Evolutionary conservation across 2,113 vertebrate species (phyloP).

Genomic region (Rhombomys opimus): DNA sequence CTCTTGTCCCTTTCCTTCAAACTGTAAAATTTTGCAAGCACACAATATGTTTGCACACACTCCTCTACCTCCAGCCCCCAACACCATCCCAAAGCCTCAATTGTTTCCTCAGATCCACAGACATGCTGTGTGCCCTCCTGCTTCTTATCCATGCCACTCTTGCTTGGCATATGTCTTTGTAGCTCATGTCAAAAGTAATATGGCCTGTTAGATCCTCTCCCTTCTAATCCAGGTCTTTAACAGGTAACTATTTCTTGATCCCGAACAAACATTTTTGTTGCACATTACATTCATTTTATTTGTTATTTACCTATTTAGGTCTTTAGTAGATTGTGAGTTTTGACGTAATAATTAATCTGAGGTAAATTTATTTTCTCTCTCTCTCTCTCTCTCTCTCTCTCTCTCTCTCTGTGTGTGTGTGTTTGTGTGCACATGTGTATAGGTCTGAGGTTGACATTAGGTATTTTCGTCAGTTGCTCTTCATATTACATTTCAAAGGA

Average conservation of each 20-base stretch:
- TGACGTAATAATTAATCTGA: neutral
- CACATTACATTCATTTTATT: constrained; percentile 60
- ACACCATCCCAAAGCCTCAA: neutral
- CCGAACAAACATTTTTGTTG: neutral
- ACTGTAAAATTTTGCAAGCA: neutral
- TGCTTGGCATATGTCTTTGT: neutral
- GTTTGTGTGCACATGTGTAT: no score
- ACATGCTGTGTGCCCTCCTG: neutral
- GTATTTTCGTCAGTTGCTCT: neutral
- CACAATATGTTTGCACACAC: neutral
- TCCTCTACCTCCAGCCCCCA: neutral
- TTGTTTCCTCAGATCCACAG: neutral
- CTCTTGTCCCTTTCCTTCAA: neutral
- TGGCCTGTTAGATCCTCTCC: neutral
- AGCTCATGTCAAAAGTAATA: neutral
- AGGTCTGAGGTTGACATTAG: neutral
- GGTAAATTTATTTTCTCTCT: neutral
- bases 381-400: no score
- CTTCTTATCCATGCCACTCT: neutral
- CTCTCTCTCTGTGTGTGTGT: neutral
- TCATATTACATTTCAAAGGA: neutral
- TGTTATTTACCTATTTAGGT: neutral
- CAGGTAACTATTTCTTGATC: neutral
- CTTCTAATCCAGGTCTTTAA: neutral
- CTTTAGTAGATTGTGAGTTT: neutral